Base-by-base conservation (phyloP, 2,888 invertebrate genomes). In the Malthinus flaveolus region DNA sequence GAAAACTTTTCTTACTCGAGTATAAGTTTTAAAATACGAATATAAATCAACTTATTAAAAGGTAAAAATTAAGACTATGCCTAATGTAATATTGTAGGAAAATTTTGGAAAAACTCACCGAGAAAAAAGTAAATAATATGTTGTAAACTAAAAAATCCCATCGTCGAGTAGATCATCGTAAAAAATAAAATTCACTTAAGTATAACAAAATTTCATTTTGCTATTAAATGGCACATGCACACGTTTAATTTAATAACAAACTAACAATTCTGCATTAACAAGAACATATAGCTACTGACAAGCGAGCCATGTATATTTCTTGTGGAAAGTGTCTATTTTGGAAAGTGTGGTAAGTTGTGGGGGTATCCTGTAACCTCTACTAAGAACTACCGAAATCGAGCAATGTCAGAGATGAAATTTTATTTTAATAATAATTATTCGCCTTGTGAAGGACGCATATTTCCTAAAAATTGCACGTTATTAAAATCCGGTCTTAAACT, bases 371-470 rank as follows among this genome's bases (percentile, higher is more conserved):
- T 47, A 49, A 48, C 33, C 11, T 34, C 39, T 15, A 23, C 3
- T 23, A 42, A 42, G 39, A 42, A 42, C 10, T 13, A 45, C 37
- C 44, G 46, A 58, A 53, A 49, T 58, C 57, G 56, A 51, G 54
- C 61, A 61, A 61, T 61, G 61, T 61, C 61, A 61, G 53, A 50
- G 49, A 57, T 53, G 42, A 54, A 42, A 15, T 49, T 31, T 23
- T 34, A 11, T 49, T n/a, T 32, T 32, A 53, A 58, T 46, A 46
- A 54, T 35, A 49, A 13, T n/a, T 59, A 45, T 48, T 50, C 50
- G 50, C 59, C 54, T 54, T 59, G 59, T 34, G 54, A 59, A 59
- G 59, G 59, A 44, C 59, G 54, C 31, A 13, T 33, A 39, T 23
- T 42, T 42, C 39, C 39, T 42, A 23, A 13, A 42, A 42, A 42